Evolutionary conservation across 2,888 invertebrate genomes (phyloP).

Genomic region (Caenorhabditis angaria): DNA sequence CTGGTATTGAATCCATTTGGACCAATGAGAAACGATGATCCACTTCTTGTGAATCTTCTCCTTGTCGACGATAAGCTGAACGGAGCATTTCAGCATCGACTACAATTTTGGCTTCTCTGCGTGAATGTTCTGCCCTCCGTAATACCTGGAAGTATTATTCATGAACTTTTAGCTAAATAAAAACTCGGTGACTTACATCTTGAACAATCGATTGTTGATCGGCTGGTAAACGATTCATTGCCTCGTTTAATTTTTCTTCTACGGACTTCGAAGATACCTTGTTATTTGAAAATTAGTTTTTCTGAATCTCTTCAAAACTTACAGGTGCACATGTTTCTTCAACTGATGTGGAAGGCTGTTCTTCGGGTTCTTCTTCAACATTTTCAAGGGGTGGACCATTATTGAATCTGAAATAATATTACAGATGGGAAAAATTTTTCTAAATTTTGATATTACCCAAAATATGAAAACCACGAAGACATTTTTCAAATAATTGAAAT

Average conservation of each 20-base stretch:
- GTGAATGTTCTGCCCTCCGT: slow-evolving; percentile 58
- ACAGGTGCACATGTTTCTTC: not conserved
- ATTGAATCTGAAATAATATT: slow-evolving; percentile 26
- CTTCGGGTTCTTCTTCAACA: slow-evolving; percentile 33
- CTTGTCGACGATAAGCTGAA: slow-evolving; percentile 22
- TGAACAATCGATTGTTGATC: slow-evolving; percentile 34
- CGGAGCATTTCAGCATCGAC: slow-evolving; percentile 51
- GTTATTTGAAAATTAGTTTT: not conserved
- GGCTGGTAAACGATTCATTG: slow-evolving; percentile 32
- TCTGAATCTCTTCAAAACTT: not conserved
- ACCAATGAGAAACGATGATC: slow-evolving; percentile 44
- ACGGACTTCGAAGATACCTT: slow-evolving; percentile 10
- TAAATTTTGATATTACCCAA: slow-evolving; percentile 16
- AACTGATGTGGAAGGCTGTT: slow-evolving; percentile 19
- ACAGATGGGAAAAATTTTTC: not conserved
- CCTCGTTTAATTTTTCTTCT: slow-evolving; percentile 37
- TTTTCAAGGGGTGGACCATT: slow-evolving; percentile 43
- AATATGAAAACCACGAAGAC: slow-evolving; percentile 43
- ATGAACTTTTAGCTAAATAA: too few relatives aligned
- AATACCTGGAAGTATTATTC: slow-evolving; percentile 52
- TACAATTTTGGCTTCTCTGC: slow-evolving; percentile 56
- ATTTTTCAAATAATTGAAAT: slow-evolving; percentile 11
- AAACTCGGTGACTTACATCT: slow-evolving; percentile 15
- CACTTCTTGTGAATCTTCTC: slow-evolving; percentile 25
- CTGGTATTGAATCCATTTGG: slow-evolving; percentile 69